Evolutionary conservation across 2,888 invertebrate genomes (phyloP), one percentile per base, ranked within the genome.

Genomic region (Sphecodes monilicornis): DNA sequence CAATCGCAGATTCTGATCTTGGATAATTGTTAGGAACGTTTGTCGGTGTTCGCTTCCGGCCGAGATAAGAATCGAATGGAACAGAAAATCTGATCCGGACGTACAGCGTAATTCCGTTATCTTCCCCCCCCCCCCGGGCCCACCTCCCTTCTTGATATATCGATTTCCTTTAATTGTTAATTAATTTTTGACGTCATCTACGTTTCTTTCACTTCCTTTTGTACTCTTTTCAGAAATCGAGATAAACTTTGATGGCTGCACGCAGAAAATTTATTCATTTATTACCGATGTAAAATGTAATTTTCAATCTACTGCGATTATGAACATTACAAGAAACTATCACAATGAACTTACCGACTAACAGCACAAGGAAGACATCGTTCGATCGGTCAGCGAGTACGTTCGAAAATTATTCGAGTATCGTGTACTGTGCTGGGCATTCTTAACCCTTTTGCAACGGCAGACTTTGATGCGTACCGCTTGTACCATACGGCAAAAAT

Each of bases 151-250:
- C 13, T 68, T 26, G 69, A 13, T 39, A 3, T 10, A 69, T 79
- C 81, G 68, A 73, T 73, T 46, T 46, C 68, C 39, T n/a, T 39
- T 79, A 82, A 79, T 79, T 69, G 46, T 39, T 64, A 18, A 70
- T 79, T 74, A 70, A 73, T 79, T 69, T 57, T 16, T 60, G 29
- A 13, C 18, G n/a, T 16, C 18, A n/a, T n/a, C 16, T 16, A 26
- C 46, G n/a, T n/a, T 10, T 29, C 41, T 11, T n/a, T 2, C 29
- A 11, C 18, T 13, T n/a, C 5, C n/a, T 26, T 41, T 10, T 13
- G 41, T 41, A 11, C 22, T 50, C n/a, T 11, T 57, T 57, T 22
- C 18, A 22, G 8, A 22, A 50, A 50, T 22, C 5, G 18, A 50
- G 6, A 4, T 8, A 50, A 6, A 39, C 39, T 39, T 39, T 39